Base-by-base conservation (phyloP, 2,113 vertebrate species). In the Mustela nigripes region DNA sequence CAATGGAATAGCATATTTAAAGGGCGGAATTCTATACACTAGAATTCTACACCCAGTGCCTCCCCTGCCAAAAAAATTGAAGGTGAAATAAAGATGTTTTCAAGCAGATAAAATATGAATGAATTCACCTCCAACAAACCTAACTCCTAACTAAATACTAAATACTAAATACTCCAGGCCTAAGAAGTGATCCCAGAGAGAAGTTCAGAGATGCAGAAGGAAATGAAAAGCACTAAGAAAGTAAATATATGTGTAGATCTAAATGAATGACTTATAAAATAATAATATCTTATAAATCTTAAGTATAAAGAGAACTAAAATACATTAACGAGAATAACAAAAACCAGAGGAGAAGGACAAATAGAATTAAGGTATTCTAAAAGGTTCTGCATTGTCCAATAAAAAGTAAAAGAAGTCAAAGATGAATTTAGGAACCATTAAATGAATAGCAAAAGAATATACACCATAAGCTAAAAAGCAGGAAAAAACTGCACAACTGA, bases 241-340 rank as follows among this genome's bases (percentile, higher is more conserved):
- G 24, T 45, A 86, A 93, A 36, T 21, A 48, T 7, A 15, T 58
- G 53, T 15, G 1, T 56, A 79, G 87, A 96, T 92, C 71, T 89
- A 93, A 95, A 89, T 63, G 50, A 93, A 80, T 45, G 71, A 83
- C n/a, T 36, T 81, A 53, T 15, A 69, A 84, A 85, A 92, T 58
- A 81, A 73, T 42, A 87, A 45, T 65, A 69, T 42, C 76, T 50
- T 69, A 18, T 21, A 19, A 39, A 50, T 50, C 67, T 80, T 84
- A 93, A 94, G 87, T 45, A 92, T 39, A 88, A 83, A 84, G 16
- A 92, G 50, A 96, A 94, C 42, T 36, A 78, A 97, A 94, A 87
- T 26, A 71, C 8, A 56, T 26, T 26, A 80, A 86, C 6, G 62
- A 58, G 26, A 45, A 21, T 36, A 82, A 91, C 31, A 83, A 85